These are phyloP conservation scores for Rhopalosiphum maidis DNA, from an alignment of 1,140 invertebrate species.

Conservation along the genomic window DNA sequence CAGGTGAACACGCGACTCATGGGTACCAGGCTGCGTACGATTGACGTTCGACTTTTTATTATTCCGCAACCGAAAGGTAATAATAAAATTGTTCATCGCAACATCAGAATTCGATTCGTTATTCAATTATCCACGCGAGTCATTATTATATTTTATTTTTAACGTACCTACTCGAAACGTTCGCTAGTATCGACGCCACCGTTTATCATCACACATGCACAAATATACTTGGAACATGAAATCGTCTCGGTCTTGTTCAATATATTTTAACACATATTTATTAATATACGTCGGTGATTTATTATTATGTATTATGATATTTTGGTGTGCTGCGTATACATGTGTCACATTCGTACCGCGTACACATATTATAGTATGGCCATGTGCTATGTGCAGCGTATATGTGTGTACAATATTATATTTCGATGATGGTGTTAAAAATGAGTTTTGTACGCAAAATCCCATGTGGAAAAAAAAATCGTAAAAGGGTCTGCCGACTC, in stretches of 20 bases:
- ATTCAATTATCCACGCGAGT: background rate
- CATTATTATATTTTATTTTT: background rate
- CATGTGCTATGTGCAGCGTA: background rate
- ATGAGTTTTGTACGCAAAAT: background rate
- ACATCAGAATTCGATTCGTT: background rate
- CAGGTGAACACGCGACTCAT: background rate
- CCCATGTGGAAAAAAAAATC: constrained; percentile 1
- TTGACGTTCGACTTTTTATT: background rate
- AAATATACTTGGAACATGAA: background rate
- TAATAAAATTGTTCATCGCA: background rate
- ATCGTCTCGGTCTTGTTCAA: background rate
- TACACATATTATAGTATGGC: background rate
- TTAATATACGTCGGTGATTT: background rate
- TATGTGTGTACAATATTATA: background rate
- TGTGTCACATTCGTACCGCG: background rate
- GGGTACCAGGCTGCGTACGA: background rate
- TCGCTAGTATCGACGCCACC: background rate
- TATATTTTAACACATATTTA: background rate
- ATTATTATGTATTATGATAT: background rate
- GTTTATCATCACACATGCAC: background rate
- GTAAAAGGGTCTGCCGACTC: background rate
- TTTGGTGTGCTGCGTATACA: background rate
- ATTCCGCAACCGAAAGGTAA: background rate
- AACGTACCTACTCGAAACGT: background rate
- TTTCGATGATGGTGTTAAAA: background rate